A percentile compares a stretch with the other conserved stretches of the same genome.
Evolutionary conservation across 2,888 invertebrate genomes (phyloP).

Genomic region (Auanema sp.): DNA sequence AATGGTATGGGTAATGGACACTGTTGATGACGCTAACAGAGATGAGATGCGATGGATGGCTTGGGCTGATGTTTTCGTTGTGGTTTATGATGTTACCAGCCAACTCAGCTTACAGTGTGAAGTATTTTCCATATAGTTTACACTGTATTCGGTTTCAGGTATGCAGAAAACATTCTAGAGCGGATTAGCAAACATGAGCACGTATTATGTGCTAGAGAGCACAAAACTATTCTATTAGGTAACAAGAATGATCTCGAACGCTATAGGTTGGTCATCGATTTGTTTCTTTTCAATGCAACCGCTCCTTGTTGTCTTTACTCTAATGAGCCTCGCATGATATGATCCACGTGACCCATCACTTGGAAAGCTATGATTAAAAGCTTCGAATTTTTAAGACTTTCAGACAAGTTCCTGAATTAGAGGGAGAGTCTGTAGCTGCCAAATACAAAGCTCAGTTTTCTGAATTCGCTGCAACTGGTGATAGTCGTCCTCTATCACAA

Average conservation of each 20-base stretch:
- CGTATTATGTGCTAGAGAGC: slow-evolving; percentile 62
- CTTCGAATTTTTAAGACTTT: slow-evolving; percentile 9
- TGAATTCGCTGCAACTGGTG: slow-evolving; percentile 50
- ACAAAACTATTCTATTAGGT: slow-evolving; percentile 66
- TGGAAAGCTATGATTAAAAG: slow-evolving; percentile 3
- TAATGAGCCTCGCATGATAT: no score
- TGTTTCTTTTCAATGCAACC: neutral
- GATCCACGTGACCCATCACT: no score
- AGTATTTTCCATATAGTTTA: neutral
- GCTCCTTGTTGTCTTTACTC: no score
- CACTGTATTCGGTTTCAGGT: slow-evolving; percentile 29
- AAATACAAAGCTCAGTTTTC: slow-evolving; percentile 47
- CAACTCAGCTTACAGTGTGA: slow-evolving; percentile 59
- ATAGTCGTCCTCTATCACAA: slow-evolving; percentile 40
- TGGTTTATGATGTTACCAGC: slow-evolving; percentile 68
- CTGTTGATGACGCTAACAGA: slow-evolving; percentile 66
- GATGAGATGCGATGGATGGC: slow-evolving; percentile 64
- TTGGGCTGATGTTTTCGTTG: slow-evolving; percentile 68
- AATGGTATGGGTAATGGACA: slow-evolving; percentile 67
- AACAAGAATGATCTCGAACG: slow-evolving; percentile 68
- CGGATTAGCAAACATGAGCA: slow-evolving; percentile 65
- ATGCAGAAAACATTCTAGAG: slow-evolving; percentile 65
- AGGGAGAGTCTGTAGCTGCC: slow-evolving; percentile 47
- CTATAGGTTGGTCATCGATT: slow-evolving; percentile 64
- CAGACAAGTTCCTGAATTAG: slow-evolving; percentile 52